Base-by-base conservation (phyloP, 2,888 invertebrate genomes). In the Pegoplata infirma region DNA sequence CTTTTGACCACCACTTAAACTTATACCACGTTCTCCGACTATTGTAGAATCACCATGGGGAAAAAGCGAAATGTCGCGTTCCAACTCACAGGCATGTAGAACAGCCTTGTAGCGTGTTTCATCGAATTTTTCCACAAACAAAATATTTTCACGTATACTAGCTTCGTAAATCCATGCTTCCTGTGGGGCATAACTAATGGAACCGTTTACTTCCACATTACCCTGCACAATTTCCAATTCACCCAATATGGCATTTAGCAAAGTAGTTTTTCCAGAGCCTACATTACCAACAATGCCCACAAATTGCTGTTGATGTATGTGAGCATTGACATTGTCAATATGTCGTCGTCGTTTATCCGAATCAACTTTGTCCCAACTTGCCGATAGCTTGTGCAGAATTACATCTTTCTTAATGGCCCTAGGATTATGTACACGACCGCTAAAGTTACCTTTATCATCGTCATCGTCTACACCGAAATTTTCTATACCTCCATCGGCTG, bases 111-210 rank as follows among this genome's bases (percentile, higher is more conserved):
- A 90, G 10, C 90, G 88, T 17, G 87, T 84, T 56, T 93, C 93
- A 92, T 94, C 77, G 92, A 90, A 84, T 91, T 88, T 87, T 71
- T 90, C 92, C 0, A 97, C 98, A 89, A 99, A 98, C 4, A 97
- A 87, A 75, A 99, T 97, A 88, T 99, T 99, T 84, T 98, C 97
- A 3, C 96, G 91, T 0, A 99, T 93, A 80, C 95, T 95, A 19
- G 93, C 92, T 89, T 87, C 92, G 84, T 94, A 94, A 4, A 95
- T 89, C 97, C 97, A 97, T 0, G 97, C 93, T 83, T 96, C 93
- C 86, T 97, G 96, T 44, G 94, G 92, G 0, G 95, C 94, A 85
- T 97, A 97, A 75, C 93, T 93, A 0, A 94, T 85, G 21, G 89
- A 89, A 1, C 97, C 97, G 14, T 90, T 90, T 0, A 94, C 90